These are phyloP conservation scores for Hydrolagus affinis DNA, from an alignment of 2,113 vertebrate species.

Conservation along the genomic window DNA sequence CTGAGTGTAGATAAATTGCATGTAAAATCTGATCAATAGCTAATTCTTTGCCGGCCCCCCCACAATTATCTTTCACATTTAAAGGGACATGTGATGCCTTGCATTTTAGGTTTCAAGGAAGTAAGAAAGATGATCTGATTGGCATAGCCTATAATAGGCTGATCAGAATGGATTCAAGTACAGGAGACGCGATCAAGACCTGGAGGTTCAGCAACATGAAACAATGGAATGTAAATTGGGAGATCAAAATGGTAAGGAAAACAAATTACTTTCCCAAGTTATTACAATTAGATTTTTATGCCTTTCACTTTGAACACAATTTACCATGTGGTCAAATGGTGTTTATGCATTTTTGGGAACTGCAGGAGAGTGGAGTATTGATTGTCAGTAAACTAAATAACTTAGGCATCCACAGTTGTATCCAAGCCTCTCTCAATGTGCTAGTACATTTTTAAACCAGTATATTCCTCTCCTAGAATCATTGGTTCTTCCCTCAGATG, in stretches of 20 bases:
- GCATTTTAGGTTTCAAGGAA: conserved; percentile 77
- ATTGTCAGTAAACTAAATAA: too few relatives aligned
- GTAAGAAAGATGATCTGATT: conserved; percentile 91
- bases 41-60: neutral
- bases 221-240: conserved; percentile 99
- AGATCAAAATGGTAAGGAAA: conserved; percentile 88
- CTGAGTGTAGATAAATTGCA: too few relatives aligned
- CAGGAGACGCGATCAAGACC: conserved; percentile 90
- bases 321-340: too few relatives aligned
- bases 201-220: conserved; percentile 99
- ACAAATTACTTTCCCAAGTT: neutral
- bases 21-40: neutral
- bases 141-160: conserved; percentile 94
- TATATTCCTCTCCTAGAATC: too few relatives aligned
- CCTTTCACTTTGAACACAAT: too few relatives aligned
- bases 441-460: too few relatives aligned
- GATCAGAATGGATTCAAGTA: conserved; percentile 88
- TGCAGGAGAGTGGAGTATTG: too few relatives aligned
- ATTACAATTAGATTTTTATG: neutral
- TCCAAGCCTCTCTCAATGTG: too few relatives aligned
- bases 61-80: neutral
- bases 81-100: neutral
- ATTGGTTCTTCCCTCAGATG: too few relatives aligned
- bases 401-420: too few relatives aligned
- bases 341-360: too few relatives aligned